Base-by-base conservation (phyloP, 2,113 vertebrate genomes). In the Glaucidium brasilianum region DNA sequence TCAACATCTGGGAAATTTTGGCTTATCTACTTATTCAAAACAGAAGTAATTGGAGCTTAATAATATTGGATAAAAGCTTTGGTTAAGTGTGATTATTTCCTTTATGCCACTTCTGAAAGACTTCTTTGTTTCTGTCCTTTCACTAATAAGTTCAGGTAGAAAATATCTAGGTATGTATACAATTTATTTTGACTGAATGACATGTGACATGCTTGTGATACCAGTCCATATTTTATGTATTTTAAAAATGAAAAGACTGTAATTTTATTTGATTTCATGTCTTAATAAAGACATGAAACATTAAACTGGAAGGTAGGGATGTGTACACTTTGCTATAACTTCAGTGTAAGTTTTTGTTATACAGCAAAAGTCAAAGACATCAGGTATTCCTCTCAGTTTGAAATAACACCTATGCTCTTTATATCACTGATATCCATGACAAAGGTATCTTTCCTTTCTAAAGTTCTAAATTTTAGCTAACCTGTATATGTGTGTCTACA, bases 81-180 rank as follows among this genome's bases (percentile, higher is more conserved):
- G 47, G 37, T 59, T 86, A 69, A 94, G 39, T 83, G n/a, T 88
- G 39, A 78, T 89, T 92, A 77, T 92, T 96, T 90, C 11, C 45
- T 81, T 71, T 92, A 89, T 88, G 25, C 25, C 34, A 58, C 30
- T 91, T 95, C 37, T 96, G 91, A 95, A 94, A 95, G 53, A 60
- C 50, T 85, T 47, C 85, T 94, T 96, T 97, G 85, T 95, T 92
- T 94, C 87, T 95, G 30, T 66, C 82, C 11, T 85, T 88, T 88
- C 41, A 53, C 8, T 83, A 79, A 73, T 76, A 68, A 64, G 23
- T 93, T 82, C 4, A 1, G 5, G 29, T 72, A 85, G 62, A 90
- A 88, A 62, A 72, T 56, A 75, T 20, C 25, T 78, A 76, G 34
- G 3, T 55, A 71, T 23, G 6, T 16, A 39, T n/a, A 62, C 52